Evolutionary conservation across 2,888 invertebrate species (phyloP), one percentile per base, ranked within the genome.

Genomic region (Drosophila ezoana): DNA sequence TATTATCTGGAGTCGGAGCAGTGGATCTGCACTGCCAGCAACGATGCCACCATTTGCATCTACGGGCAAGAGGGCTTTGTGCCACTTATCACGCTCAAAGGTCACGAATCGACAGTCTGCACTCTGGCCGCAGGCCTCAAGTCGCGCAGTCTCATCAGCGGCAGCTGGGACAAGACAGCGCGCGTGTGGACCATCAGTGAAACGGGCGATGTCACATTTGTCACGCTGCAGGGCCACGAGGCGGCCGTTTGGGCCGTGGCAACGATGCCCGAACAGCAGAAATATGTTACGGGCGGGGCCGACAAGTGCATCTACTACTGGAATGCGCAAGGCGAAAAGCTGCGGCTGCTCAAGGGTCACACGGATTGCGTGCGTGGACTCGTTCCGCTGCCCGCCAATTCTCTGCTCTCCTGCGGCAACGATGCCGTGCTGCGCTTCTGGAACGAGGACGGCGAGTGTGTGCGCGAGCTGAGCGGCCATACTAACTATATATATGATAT

Each of bases 101-200:
- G 97, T 0, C 98, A 98, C 90, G 88, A 84, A 0, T 80, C 84
- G 1, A 91, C 91, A 86, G 94, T 95, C 0, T 94, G 94, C 79
- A 90, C 92, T 32, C 89, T 95, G 52, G 89, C 93, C 0, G 92
- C 91, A 28, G 94, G 93, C 0, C 73, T 92, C 1, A 89, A 92
- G 59, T 90, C 93, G 53, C 94, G 94, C 53, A 93, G 94, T 10
- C 93, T 97, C 83, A 92, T 96, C 57, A 98, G 97, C 89, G 97
- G 98, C 43, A 98, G 98, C 48, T 99, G 99, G 98, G 99, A 99
- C 91, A 94, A 94, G 74, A 96, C 97, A 4, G 98, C 97, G 0
- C 95, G 96, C 88, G 93, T 97, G 48, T 99, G 99, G 98, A 93
- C 93, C 52, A 78, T 96, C 3, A 93, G 93, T 61, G 92, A 93